Conservation (phyloP, 2,888 invertebrate species). For the Electrophaes corylata region DNA sequence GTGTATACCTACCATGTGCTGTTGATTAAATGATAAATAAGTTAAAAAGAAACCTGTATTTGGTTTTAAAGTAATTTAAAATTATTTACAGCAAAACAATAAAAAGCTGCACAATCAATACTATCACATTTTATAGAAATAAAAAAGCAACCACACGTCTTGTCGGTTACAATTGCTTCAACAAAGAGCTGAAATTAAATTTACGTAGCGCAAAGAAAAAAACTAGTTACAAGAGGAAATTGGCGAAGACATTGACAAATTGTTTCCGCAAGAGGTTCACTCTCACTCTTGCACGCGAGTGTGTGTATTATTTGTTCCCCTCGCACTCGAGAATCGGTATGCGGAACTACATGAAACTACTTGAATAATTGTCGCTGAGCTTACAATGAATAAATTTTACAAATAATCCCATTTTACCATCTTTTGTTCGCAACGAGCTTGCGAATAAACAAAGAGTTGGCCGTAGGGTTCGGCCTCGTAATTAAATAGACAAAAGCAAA, state of each 20-base stretch:
- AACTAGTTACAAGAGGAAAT: slow-evolving; percentile 83
- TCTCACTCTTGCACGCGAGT: slow-evolving; percentile 53
- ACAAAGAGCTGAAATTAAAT: slow-evolving; percentile 81
- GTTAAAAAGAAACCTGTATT: too few species aligned
- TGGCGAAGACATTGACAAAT: slow-evolving; percentile 83
- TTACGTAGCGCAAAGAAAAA: slow-evolving; percentile 81
- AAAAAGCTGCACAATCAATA: background rate
- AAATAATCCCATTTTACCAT: slow-evolving; percentile 21
- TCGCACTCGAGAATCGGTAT: slow-evolving; percentile 44
- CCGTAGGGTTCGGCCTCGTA: slow-evolving; percentile 17
- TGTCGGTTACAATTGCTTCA: slow-evolving; percentile 62
- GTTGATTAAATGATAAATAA: too few species aligned
- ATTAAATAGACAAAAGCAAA: slow-evolving; percentile 33
- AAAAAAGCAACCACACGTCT: slow-evolving; percentile 44
- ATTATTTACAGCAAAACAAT: background rate
- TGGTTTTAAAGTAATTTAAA: too few species aligned
- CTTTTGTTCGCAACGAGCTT: slow-evolving; percentile 29
- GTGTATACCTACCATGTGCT: too few species aligned
- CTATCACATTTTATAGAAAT: background rate
- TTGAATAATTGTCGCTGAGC: slow-evolving; percentile 57
- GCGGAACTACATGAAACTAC: slow-evolving; percentile 55
- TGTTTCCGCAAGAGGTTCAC: slow-evolving; percentile 71
- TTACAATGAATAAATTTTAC: slow-evolving; percentile 45
- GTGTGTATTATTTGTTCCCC: slow-evolving; percentile 50
- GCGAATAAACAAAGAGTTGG: slow-evolving; percentile 35